Evolutionary conservation across 2,797 vertebrate genomes (phyloP).

Genomic region (Malacoraja senta): DNA sequence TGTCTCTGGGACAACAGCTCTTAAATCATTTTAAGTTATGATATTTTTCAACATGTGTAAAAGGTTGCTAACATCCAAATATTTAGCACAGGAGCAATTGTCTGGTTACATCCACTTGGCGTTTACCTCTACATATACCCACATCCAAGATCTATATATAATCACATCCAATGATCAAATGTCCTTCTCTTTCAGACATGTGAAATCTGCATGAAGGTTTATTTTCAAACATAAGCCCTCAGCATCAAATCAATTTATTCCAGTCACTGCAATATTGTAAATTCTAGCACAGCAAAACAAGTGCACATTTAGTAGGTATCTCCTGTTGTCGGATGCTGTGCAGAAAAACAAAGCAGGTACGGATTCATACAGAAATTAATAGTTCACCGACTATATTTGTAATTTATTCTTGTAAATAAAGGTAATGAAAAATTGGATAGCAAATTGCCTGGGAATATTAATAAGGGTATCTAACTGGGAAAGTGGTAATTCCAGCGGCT

Average conservation of each 20-base stretch:
- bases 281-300: not conserved
- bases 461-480: not conserved
- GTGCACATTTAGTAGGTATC: not conserved
- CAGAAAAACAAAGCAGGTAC: not conserved
- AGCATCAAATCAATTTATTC: not conserved
- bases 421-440: not conserved
- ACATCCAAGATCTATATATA: not conserved
- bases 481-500: not conserved
- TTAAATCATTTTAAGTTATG: not conserved
- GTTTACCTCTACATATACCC: not conserved
- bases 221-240: not conserved
- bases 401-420: not conserved
- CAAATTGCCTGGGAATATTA: not conserved
- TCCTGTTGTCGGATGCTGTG: not conserved
- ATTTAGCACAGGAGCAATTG: not conserved
- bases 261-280: not conserved
- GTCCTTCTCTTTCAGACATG: not conserved
- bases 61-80: not conserved
- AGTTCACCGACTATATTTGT: not conserved
- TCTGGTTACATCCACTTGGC: not conserved
- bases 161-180: not conserved
- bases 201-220: not conserved
- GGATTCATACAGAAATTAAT: not conserved
- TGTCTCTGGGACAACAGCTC: not conserved
- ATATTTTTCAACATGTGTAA: not conserved